phyloP scores from a whole-genome alignment of 2,797 vertebrate genomes.

The Balearica regulorum region DNA sequence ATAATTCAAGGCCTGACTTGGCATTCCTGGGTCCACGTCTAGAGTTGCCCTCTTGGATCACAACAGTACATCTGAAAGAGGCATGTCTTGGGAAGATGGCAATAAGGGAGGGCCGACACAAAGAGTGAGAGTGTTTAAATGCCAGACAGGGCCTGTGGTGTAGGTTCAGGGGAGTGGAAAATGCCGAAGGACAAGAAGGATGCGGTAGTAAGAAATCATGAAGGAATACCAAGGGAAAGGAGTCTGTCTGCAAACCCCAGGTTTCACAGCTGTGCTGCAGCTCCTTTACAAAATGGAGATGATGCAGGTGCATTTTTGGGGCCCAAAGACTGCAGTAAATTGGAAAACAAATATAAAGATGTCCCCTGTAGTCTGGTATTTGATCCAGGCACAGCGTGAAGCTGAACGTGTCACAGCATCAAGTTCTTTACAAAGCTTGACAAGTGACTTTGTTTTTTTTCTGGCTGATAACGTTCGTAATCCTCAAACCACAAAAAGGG shows the following conservation, averaged over 20 bases:
- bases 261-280: background rate
- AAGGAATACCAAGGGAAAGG: background rate
- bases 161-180: background rate
- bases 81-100: background rate
- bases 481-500: background rate
- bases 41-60: background rate
- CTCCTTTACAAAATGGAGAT: background rate
- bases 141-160: background rate
- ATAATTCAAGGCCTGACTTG: background rate
- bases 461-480: background rate
- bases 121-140: background rate
- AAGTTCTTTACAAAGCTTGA: background rate
- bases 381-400: background rate
- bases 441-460: background rate
- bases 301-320: background rate
- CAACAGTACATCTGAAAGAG: background rate
- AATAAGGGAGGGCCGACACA: too few relatives aligned
- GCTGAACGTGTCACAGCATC: fast-evolving
- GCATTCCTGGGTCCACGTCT: background rate
- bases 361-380: background rate
- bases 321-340: background rate
- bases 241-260: background rate
- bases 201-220: background rate
- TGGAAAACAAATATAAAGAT: background rate
- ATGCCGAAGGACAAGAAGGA: background rate